Evolutionary conservation across 2,113 vertebrate genomes (phyloP).

Genomic region (Embiotoca jacksoni): DNA sequence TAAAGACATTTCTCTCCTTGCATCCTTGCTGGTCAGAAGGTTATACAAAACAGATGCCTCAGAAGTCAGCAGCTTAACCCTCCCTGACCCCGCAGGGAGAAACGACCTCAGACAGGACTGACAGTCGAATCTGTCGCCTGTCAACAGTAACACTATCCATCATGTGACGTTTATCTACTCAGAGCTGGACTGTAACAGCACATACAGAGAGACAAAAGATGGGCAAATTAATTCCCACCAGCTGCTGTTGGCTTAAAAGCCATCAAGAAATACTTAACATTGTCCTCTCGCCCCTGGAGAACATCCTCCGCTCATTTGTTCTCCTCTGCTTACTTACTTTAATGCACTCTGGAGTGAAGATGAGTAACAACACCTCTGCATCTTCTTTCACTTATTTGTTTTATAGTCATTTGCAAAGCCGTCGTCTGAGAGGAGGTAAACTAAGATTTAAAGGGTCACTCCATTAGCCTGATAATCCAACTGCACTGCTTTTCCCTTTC

Average conservation of each 20-base stretch:
- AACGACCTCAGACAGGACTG: conserved; percentile 17
- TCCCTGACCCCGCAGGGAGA: conserved; percentile 19
- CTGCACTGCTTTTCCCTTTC: no score
- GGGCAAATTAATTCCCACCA: background rate
- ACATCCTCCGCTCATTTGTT: background rate
- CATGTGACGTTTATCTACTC: conserved; percentile 17
- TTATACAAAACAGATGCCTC: conserved; percentile 30
- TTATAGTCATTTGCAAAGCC: background rate
- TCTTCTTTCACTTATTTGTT: conserved; percentile 1
- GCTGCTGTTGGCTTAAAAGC: background rate
- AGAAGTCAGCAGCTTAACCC: conserved; percentile 40
- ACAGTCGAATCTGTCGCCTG: conserved; percentile 40
- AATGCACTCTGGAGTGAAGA: background rate
- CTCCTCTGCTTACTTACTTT: conserved; percentile 6
- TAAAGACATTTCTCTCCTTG: conserved; percentile 24
- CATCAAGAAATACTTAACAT: background rate
- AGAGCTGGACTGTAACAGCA: background rate
- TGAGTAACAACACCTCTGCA: background rate
- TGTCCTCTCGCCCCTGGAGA: background rate
- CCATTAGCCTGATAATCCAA: no score
- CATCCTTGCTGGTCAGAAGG: conserved; percentile 28
- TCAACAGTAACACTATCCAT: conserved; percentile 30
- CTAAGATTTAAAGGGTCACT: background rate
- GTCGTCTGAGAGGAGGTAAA: background rate
- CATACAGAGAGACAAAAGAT: background rate